phyloP scores from a whole-genome alignment of 1,140 invertebrate species.

The Ceratina australensis region DNA sequence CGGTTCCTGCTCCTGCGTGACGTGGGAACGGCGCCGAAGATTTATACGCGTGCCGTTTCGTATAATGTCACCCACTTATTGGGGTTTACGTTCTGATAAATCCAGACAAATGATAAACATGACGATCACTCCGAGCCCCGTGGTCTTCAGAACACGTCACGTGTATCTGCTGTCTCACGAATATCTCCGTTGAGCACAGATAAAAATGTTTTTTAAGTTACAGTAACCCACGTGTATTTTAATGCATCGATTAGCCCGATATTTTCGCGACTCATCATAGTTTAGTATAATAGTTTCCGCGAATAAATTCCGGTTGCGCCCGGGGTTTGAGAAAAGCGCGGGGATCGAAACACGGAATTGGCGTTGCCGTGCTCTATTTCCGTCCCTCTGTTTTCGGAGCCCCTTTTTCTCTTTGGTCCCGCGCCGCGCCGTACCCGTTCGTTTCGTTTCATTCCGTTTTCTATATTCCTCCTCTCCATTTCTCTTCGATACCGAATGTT shows the following conservation, averaged over 20 bases:
- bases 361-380: constrained; percentile 54
- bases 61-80: too few species aligned
- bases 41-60: neutral
- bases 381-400: constrained; percentile 42
- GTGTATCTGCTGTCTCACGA: too few species aligned
- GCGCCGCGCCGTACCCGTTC: constrained; percentile 7
- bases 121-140: too few species aligned
- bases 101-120: too few species aligned
- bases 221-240: too few species aligned
- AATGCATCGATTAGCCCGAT: too few species aligned
- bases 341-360: constrained; percentile 37
- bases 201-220: too few species aligned
- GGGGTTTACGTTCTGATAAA: too few species aligned
- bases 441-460: constrained; percentile 38
- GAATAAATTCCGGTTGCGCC: constrained; percentile 28
- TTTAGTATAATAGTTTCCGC: constrained; percentile 25
- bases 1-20: neutral
- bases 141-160: too few species aligned
- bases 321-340: neutral
- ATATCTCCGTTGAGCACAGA: too few species aligned
- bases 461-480: constrained; percentile 19
- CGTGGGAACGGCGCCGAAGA: neutral
- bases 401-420: constrained; percentile 45
- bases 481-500: constrained; percentile 48
- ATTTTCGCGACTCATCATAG: too few species aligned